phyloP scores from a whole-genome alignment of 64 coral and sea anemone species.

The Platygyra sinensis region DNA sequence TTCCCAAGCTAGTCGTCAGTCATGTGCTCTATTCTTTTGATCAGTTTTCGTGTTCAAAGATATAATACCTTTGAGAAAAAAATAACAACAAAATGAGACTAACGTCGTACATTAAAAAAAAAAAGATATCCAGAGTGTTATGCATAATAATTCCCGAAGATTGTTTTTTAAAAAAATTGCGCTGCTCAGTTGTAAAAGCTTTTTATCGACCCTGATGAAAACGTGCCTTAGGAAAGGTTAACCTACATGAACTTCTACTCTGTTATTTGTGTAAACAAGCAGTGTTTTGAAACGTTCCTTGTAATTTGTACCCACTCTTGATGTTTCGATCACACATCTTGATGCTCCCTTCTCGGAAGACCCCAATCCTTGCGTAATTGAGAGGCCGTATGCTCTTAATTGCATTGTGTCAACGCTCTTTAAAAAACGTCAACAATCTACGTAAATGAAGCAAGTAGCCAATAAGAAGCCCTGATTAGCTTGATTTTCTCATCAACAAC shows the following conservation, averaged over 20 bases:
- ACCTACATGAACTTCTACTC: constrained; percentile 13
- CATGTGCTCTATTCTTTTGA: constrained; percentile 42
- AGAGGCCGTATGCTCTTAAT: constrained; percentile 95
- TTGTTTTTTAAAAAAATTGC: constrained; percentile 22
- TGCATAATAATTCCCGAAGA: background rate
- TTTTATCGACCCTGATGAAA: background rate
- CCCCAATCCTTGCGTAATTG: constrained; percentile 85
- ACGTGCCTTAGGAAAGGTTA: background rate
- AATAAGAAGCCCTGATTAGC: constrained; percentile 87
- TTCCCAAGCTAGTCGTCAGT: constrained; percentile 72
- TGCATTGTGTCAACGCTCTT: constrained; percentile 99
- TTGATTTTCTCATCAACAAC: constrained; percentile 98
- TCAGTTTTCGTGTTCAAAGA: constrained; percentile 20
- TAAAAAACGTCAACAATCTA: constrained; percentile 95
- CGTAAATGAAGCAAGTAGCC: constrained; percentile 87
- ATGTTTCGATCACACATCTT: constrained; percentile 54
- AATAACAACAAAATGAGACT: background rate
- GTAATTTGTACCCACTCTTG: constrained; percentile 80
- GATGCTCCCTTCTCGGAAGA: constrained; percentile 40
- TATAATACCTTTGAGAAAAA: constrained; percentile 17
- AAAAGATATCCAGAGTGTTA: background rate
- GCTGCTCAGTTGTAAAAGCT: background rate
- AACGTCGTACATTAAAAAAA: background rate
- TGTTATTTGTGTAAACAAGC: constrained; percentile 78
- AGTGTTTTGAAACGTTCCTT: constrained; percentile 79